Base-by-base conservation (phyloP, 2,113 vertebrate species). In the Addax nasomaculatus region DNA sequence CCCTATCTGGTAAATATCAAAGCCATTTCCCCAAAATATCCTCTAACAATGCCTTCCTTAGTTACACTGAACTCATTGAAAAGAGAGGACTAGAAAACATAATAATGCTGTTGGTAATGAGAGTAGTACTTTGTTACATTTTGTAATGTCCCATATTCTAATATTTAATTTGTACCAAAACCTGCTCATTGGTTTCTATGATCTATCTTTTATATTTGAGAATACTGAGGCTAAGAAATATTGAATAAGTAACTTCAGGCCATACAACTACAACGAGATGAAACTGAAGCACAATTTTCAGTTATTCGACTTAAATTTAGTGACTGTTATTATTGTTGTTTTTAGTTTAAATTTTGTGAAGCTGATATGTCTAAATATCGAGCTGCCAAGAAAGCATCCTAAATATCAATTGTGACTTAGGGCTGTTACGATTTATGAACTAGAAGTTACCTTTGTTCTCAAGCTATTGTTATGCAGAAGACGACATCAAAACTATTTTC, bases 401-500 rank as follows among this genome's bases (percentile, higher is more conserved):
- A 73, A 96, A 78, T 94, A 49, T 47, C 19, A 67, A 9, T 33
- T 88, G 39, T 85, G 23, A 94, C 13, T 78, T 89, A 76, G 23
- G 53, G 21, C 6, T 45, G 17, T 88, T 81, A 39, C 85, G 21
- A 70, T 64, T 58, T 83, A 57, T 86, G 27, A 51, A 27, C 30
- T 90, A 92, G 47, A 96, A 93, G 33, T 89, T 93, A 85, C 17
- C 8, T 93, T 88, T 86, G 39, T 90, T 88, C 62, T 90, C 47
- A 51, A 43, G 4, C 47, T 79, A 53, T 55, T 92, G 21, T 90
- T 55, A 70, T 92, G 30, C 27, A 67, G 15, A 96, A 94, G 76
- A 84, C 15, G n/a, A n/a, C 36, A 93, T 80, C 60, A 92, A 96
- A 96, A 90, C 12, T 85, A 55, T 96, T 89, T 78, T 94, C 85